phyloP scores from a whole-genome alignment of 2,113 vertebrate species.

The Siphamia tubifer region DNA sequence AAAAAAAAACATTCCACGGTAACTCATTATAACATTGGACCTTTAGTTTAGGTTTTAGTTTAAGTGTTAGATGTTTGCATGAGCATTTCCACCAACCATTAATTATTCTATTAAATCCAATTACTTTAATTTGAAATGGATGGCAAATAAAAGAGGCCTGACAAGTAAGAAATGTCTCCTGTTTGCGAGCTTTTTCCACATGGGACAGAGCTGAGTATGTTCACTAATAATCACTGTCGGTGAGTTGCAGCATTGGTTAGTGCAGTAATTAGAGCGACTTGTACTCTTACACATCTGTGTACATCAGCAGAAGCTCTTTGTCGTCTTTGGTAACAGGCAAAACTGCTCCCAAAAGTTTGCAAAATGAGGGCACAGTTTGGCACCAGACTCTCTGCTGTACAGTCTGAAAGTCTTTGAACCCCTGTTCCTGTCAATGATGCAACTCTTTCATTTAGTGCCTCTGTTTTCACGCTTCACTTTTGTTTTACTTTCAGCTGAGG shows the following conservation, averaged over 20 bases:
- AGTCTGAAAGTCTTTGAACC: constrained; percentile 46
- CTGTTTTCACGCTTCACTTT: constrained; percentile 61
- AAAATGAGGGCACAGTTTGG: constrained; percentile 51
- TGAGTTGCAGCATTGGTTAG: constrained; percentile 61
- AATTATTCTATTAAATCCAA: neutral
- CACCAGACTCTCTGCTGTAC: constrained; percentile 30
- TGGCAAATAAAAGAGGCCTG: neutral
- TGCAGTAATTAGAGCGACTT: neutral
- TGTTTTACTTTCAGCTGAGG: constrained; percentile 61
- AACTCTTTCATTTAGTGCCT: constrained; percentile 72
- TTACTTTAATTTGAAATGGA: neutral
- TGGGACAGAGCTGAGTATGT: constrained; percentile 48
- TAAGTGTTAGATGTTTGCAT: no score
- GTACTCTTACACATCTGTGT: constrained; percentile 1
- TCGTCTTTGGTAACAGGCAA: constrained; percentile 25
- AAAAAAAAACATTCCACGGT: neutral
- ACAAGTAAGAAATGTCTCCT: neutral
- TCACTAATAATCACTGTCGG: constrained; percentile 58
- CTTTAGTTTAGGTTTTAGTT: no score
- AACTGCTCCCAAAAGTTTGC: constrained; percentile 48
- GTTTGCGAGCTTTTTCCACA: constrained; percentile 57
- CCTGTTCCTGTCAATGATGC: constrained; percentile 63
- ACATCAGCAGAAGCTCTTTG: constrained; percentile 23
- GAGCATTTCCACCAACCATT: no score
- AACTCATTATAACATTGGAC: neutral